A percentile compares a stretch with the other conserved stretches of the same genome.
phyloP scores from a whole-genome alignment of 2,888 invertebrate genomes.

The Epistrophe eligans region DNA sequence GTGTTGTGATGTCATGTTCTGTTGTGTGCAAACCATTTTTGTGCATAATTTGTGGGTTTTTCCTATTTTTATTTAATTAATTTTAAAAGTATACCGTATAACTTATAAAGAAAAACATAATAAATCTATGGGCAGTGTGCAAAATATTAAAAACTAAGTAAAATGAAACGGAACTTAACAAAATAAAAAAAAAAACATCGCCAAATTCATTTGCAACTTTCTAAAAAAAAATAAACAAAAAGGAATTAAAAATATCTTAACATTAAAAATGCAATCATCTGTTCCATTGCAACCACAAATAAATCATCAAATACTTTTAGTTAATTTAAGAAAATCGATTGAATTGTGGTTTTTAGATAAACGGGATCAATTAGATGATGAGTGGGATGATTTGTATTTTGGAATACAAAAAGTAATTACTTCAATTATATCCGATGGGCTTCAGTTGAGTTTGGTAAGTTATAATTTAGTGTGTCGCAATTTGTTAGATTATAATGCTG shows the following conservation, averaged over 20 bases:
- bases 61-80: neutral
- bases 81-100: neutral
- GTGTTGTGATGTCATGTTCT: slow-evolving; percentile 49
- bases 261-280: slow-evolving; percentile 64
- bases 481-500: neutral
- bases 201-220: slow-evolving; percentile 12
- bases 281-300: slow-evolving; percentile 60
- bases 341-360: slow-evolving; percentile 75
- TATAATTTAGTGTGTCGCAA: neutral
- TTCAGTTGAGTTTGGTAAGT: slow-evolving; percentile 65
- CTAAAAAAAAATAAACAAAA: slow-evolving; percentile 11
- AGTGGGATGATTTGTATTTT: slow-evolving; percentile 56
- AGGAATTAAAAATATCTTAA: neutral
- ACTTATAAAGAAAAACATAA: neutral
- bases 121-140: too few relatives aligned
- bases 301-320: slow-evolving; percentile 68
- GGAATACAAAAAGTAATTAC: slow-evolving; percentile 69
- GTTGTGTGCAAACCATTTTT: neutral
- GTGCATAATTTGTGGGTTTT: slow-evolving; percentile 2
- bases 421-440: slow-evolving; percentile 71
- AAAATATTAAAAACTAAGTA: neutral
- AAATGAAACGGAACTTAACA: slow-evolving; percentile 9
- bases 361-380: slow-evolving; percentile 62
- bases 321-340: slow-evolving; percentile 76
- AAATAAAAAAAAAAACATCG: neutral